Conservation (phyloP, 2,113 vertebrate genomes). For the Ceyx margarethae region DNA sequence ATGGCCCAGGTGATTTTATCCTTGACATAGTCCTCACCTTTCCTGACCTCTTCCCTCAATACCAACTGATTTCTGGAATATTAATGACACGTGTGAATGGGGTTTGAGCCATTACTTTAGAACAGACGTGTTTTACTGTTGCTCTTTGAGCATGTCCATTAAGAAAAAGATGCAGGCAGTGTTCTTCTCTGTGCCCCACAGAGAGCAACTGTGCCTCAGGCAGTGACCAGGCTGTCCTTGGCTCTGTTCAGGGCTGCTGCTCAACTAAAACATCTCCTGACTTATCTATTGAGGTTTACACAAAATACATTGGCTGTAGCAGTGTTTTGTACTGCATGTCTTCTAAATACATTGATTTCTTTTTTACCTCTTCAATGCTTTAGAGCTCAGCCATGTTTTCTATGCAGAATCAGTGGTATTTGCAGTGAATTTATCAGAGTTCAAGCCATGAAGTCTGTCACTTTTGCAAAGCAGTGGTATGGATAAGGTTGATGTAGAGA, state of each 20-base stretch:
- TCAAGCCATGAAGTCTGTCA: accelerated
- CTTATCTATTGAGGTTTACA: background rate
- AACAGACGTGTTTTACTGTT: accelerated
- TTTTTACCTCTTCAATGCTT: background rate
- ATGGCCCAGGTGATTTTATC: background rate
- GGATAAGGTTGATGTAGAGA: background rate
- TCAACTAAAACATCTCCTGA: background rate
- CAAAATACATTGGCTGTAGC: background rate
- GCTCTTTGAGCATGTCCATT: background rate
- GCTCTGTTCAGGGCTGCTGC: background rate
- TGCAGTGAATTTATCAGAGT: background rate
- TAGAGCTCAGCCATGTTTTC: background rate
- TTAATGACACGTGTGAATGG: accelerated
- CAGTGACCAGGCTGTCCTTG: background rate
- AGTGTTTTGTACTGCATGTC: background rate
- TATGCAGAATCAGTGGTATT: background rate
- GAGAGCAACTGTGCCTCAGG: background rate
- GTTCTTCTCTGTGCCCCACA: background rate
- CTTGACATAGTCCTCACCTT: background rate
- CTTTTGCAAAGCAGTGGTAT: background rate
- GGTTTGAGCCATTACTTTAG: background rate
- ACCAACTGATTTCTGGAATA: background rate
- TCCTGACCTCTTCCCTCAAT: background rate
- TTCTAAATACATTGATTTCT: background rate
- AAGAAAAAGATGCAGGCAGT: background rate